Percentiles rank a stretch among this genome's conserved stretches.
phyloP scores from a whole-genome alignment of 64 coral and sea anemone genomes.

The Dendronephthya gigantea region DNA sequence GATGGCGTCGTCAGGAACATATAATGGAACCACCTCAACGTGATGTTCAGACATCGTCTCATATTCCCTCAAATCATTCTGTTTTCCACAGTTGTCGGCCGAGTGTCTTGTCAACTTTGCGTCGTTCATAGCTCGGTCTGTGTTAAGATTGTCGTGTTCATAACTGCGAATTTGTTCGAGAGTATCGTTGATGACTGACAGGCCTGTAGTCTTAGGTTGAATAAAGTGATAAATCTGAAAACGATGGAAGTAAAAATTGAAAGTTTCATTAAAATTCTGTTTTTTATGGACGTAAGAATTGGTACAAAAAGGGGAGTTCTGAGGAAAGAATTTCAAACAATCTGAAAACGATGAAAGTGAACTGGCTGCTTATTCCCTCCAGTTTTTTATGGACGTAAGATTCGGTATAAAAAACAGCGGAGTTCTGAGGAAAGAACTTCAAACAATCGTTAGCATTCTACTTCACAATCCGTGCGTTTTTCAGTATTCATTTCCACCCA shows the following conservation, averaged over 20 bases:
- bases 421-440: too few relatives aligned
- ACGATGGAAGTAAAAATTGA: not conserved
- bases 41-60: not conserved
- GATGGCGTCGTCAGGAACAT: not conserved
- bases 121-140: not conserved
- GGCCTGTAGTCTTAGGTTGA: not conserved
- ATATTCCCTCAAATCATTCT: not conserved
- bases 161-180: not conserved
- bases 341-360: too few relatives aligned
- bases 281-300: too few relatives aligned
- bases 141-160: not conserved
- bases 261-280: too few relatives aligned
- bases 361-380: too few relatives aligned
- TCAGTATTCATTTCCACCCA: not conserved
- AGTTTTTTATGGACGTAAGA: too few relatives aligned
- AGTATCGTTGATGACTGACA: not conserved
- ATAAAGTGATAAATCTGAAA: conserved; percentile 7
- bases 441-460: not conserved
- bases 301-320: too few relatives aligned
- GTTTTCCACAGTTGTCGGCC: not conserved
- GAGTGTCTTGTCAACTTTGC: not conserved
- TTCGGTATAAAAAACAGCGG: too few relatives aligned
- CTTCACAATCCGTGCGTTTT: not conserved
- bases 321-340: too few relatives aligned
- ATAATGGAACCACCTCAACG: not conserved